Percentiles rank a stretch among this genome's conserved stretches.
phyloP scores from a whole-genome alignment of 1,140 invertebrate genomes.

The Bombus consobrinus region DNA sequence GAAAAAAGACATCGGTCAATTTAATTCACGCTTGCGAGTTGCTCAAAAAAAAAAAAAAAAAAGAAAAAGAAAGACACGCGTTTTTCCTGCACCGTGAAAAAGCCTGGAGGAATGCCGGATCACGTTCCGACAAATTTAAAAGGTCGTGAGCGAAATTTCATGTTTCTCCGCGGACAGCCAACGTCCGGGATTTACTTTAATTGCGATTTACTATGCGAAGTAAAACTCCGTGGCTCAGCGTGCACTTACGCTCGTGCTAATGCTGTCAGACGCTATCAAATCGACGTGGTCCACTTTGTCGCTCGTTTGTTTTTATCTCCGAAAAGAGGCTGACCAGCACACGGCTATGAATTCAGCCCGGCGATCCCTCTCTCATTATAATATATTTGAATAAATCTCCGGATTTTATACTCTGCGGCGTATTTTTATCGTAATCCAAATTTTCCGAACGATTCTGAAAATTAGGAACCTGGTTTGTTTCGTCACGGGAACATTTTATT shows the following conservation, averaged over 20 bases:
- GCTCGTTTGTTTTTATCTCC: not conserved
- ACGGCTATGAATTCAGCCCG: not conserved
- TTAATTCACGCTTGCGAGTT: not conserved
- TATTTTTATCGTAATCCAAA: not conserved
- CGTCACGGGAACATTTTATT: fast-evolving
- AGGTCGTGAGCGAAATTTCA: constrained; percentile 47
- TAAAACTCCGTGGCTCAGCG: constrained; percentile 47
- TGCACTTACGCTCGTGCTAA: constrained; percentile 17
- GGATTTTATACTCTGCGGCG: not conserved
- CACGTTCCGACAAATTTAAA: constrained; percentile 49
- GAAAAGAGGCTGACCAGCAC: not conserved
- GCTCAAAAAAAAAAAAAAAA: not conserved
- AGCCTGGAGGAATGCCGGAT: not conserved
- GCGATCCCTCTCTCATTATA: not conserved
- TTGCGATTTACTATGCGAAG: constrained; percentile 54
- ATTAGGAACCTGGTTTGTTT: too few species aligned
- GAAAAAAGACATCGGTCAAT: not conserved
- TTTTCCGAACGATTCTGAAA: not conserved
- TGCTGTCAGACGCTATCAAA: not conserved
- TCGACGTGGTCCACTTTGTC: not conserved
- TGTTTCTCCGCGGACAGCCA: constrained; percentile 37
- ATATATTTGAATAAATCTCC: constrained; percentile 26
- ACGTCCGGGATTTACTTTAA: constrained; percentile 56
- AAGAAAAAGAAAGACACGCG: not conserved
- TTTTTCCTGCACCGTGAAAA: not conserved